phyloP scores from a whole-genome alignment of 2,113 vertebrate species.

The Solea senegalensis region DNA sequence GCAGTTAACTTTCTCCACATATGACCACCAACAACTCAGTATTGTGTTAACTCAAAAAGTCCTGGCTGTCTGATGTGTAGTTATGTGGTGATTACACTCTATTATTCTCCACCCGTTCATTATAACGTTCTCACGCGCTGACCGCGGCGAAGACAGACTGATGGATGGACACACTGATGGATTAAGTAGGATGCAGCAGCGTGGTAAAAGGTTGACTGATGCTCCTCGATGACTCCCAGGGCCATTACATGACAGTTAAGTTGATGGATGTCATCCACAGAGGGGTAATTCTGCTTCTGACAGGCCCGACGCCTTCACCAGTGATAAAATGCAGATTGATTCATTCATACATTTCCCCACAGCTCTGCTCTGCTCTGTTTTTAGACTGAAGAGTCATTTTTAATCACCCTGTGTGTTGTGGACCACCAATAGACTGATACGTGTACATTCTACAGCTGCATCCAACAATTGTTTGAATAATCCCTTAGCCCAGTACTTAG shows the following conservation, averaged over 20 bases:
- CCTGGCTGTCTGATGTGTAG: constrained; percentile 11
- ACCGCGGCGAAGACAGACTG: constrained; percentile 35
- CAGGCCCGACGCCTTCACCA: constrained; percentile 43
- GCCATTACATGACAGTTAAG: constrained; percentile 75
- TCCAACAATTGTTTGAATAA: too few species aligned
- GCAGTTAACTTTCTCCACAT: constrained; percentile 55
- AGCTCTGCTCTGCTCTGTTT: constrained; percentile 55
- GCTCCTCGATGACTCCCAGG: constrained; percentile 59
- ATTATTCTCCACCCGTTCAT: constrained; percentile 39
- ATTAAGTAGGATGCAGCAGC: constrained; percentile 60
- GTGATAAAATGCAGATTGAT: constrained; percentile 67
- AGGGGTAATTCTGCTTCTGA: constrained; percentile 72
- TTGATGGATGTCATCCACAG: constrained; percentile 70
- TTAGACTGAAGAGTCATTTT: constrained; percentile 61
- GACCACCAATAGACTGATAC: constrained; percentile 35
- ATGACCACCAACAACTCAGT: constrained; percentile 26
- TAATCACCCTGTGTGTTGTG: constrained; percentile 47
- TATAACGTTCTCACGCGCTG: constrained; percentile 26
- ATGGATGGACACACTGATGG: constrained; percentile 55
- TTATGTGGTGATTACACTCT: constrained; percentile 28
- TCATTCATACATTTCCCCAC: constrained; percentile 45
- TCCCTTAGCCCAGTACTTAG: neutral
- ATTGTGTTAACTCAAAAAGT: constrained; percentile 23
- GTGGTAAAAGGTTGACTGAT: constrained; percentile 59
- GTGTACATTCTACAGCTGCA: neutral